Conservation (phyloP, 2,888 invertebrate species). For the Perdita meconis region DNA sequence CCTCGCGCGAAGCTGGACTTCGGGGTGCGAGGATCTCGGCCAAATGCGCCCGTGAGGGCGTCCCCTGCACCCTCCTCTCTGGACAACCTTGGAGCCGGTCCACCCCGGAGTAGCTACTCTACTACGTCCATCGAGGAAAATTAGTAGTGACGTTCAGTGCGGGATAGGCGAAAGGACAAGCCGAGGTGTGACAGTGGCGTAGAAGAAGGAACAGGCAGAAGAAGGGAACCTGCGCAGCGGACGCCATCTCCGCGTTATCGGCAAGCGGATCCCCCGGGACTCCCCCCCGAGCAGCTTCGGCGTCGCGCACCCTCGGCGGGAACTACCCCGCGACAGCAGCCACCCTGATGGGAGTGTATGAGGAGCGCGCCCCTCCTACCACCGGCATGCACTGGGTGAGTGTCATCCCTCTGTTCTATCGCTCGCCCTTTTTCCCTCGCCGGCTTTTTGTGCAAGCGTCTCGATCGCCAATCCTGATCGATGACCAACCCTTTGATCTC, state of each 20-base stretch:
- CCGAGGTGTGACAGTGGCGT: conserved; percentile 38
- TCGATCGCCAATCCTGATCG: conserved; percentile 42
- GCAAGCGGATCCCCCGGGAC: conserved; percentile 84
- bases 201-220: conserved; percentile 63
- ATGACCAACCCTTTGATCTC: conserved; percentile 27
- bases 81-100: no score
- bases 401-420: conserved; percentile 72
- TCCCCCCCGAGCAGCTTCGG: conserved; percentile 83
- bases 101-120: no score
- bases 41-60: conserved; percentile 64
- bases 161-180: conserved; percentile 9
- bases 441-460: conserved; percentile 41
- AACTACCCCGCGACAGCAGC: conserved; percentile 83
- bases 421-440: conserved; percentile 64
- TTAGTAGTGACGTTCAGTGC: conserved; percentile 42
- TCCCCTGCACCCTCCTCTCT: conserved; percentile 43
- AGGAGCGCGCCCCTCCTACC: conserved; percentile 91
- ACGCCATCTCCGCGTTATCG: conserved; percentile 84
- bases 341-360: conserved; percentile 95
- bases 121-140: no score
- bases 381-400: conserved; percentile 97
- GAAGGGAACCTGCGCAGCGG: conserved; percentile 74
- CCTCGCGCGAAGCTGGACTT: background rate
- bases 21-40: background rate
- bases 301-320: conserved; percentile 82